phyloP scores from a whole-genome alignment of 1,140 invertebrate species.

The Luehdorfia chinensis region DNA sequence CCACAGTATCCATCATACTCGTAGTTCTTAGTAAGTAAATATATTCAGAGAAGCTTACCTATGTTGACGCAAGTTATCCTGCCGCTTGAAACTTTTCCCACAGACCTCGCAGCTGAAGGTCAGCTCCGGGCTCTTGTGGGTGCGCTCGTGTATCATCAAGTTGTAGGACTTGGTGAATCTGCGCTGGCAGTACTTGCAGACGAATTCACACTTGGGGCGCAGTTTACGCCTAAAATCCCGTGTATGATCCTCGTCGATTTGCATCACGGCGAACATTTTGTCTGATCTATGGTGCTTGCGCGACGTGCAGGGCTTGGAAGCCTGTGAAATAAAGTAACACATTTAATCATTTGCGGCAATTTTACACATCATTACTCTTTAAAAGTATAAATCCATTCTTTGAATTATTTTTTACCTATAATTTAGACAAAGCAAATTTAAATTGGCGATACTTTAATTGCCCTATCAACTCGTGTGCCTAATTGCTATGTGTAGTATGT shows the following conservation, averaged over 20 bases:
- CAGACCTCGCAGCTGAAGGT: conserved; percentile 99
- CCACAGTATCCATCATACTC: too few species aligned
- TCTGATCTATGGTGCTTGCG: conserved; percentile 71
- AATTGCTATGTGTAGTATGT: too few species aligned
- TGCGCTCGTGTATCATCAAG: conserved; percentile 99
- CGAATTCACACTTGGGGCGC: conserved; percentile 97
- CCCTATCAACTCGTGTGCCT: too few species aligned
- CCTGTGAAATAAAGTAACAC: too few species aligned
- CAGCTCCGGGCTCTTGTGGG: conserved; percentile 97
- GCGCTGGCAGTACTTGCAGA: conserved; percentile 99
- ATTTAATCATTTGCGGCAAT: neutral
- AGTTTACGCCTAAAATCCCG: conserved; percentile 95
- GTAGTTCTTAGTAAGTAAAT: too few species aligned
- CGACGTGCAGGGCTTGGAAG: conserved; percentile 67
- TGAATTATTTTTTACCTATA: too few species aligned
- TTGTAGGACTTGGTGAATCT: conserved; percentile 99
- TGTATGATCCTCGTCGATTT: conserved; percentile 93
- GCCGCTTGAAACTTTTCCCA: conserved; percentile 98
- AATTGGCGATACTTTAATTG: too few species aligned
- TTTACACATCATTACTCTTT: neutral
- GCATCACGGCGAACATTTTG: conserved; percentile 91
- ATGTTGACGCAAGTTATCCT: conserved; percentile 97
- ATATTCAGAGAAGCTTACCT: conserved; percentile 86
- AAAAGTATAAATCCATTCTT: too few species aligned
- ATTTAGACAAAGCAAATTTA: too few species aligned